Percentiles rank a stretch among this genome's conserved stretches.
Conservation (phyloP, 2,113 vertebrate genomes). For the Peromyscus californicus region DNA sequence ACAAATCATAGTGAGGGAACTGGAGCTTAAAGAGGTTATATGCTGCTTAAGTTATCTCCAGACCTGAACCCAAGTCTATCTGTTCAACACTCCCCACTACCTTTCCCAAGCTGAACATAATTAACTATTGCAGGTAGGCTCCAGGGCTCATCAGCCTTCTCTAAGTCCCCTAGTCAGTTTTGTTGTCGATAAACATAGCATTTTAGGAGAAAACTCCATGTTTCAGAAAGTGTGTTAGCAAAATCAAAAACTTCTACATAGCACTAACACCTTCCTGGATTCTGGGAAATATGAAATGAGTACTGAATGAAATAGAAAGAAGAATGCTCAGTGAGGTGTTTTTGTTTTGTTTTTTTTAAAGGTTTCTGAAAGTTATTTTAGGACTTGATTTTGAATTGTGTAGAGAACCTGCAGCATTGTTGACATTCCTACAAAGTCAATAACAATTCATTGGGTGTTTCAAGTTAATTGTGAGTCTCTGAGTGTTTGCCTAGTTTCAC, state of each 20-base stretch:
- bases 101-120: neutral
- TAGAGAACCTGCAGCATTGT: slow-evolving; percentile 43
- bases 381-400: slow-evolving; percentile 67
- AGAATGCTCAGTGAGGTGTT: neutral
- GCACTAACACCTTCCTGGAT: slow-evolving; percentile 3
- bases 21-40: slow-evolving; percentile 22
- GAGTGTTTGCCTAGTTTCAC: slow-evolving; percentile 68
- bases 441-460: slow-evolving; percentile 78
- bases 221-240: slow-evolving; percentile 48
- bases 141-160: neutral
- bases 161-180: neutral
- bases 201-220: slow-evolving; percentile 44
- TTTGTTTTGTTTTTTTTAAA: neutral
- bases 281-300: slow-evolving; percentile 53
- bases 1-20: neutral
- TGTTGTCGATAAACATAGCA: slow-evolving; percentile 27
- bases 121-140: slow-evolving; percentile 6
- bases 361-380: slow-evolving; percentile 58
- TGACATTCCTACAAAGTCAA: slow-evolving; percentile 73
- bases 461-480: slow-evolving; percentile 75
- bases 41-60: neutral
- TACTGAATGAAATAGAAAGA: slow-evolving; percentile 48
- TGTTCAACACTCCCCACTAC: neutral
- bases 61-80: slow-evolving; percentile 10
- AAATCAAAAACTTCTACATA: slow-evolving; percentile 57